phyloP scores from a whole-genome alignment of 2,888 invertebrate species.

The Machimus atricapillus region DNA sequence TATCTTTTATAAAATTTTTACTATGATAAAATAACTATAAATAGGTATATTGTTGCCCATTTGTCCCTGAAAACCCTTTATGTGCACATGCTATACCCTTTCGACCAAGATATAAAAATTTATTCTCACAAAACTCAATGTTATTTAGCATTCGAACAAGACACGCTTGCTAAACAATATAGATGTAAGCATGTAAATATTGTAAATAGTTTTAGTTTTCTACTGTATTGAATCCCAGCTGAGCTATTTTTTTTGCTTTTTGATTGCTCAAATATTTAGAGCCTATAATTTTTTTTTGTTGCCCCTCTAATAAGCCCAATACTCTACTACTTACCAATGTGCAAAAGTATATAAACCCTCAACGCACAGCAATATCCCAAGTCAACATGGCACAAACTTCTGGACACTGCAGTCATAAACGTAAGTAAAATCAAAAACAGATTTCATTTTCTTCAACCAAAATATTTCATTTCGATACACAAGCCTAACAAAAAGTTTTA shows the following conservation, averaged over 20 bases:
- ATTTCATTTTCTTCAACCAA: neutral
- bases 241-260: conserved; percentile 35
- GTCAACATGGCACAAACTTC: neutral
- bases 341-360: conserved; percentile 16
- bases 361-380: neutral
- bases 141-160: neutral
- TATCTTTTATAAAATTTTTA: neutral
- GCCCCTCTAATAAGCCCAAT: conserved; percentile 1
- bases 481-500: neutral
- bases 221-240: conserved; percentile 5
- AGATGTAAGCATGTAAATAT: conserved; percentile 34
- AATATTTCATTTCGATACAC: neutral
- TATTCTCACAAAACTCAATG: neutral
- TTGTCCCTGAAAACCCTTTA: neutral
- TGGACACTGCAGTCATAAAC: neutral
- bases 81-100: neutral
- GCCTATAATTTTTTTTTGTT: neutral
- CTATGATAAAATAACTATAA: neutral
- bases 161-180: neutral
- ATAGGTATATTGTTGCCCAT: neutral
- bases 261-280: conserved; percentile 20
- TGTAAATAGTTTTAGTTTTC: conserved; percentile 21
- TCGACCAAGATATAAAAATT: neutral
- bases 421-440: conserved; percentile 11
- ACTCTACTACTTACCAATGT: neutral